A percentile compares a stretch with the other conserved stretches of the same genome.
These are phyloP conservation scores for Pygoscelis antarcticus DNA, from an alignment of 2,113 vertebrate species.

Conservation along the genomic window DNA sequence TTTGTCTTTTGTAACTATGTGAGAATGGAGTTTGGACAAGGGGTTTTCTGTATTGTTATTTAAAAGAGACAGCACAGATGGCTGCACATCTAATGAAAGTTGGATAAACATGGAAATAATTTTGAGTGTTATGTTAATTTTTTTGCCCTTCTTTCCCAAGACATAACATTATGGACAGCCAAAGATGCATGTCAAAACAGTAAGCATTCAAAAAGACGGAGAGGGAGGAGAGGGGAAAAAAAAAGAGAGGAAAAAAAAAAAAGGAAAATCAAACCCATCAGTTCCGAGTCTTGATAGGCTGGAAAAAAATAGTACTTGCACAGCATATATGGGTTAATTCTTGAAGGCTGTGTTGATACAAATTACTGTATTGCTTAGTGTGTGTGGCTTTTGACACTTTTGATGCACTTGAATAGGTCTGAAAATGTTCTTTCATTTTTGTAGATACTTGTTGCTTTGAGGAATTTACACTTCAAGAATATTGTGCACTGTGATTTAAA, in stretches of 20 bases:
- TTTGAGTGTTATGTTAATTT: background rate
- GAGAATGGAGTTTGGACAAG: background rate
- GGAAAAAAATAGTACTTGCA: background rate
- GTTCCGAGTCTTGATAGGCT: background rate
- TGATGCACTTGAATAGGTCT: background rate
- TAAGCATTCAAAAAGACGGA: background rate
- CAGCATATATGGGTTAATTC: background rate
- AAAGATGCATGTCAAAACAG: background rate
- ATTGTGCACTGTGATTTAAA: slow-evolving; percentile 99
- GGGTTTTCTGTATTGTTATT: background rate
- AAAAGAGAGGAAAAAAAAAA: fast-evolving
- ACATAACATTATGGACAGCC: background rate
- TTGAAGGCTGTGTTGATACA: background rate
- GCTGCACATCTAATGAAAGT: background rate
- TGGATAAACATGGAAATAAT: background rate
- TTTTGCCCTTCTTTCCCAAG: background rate
- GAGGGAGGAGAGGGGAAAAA: fast-evolving
- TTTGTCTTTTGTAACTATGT: background rate
- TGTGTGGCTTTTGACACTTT: background rate
- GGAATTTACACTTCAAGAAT: slow-evolving; percentile 98
- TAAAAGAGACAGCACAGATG: background rate
- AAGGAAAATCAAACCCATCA: background rate
- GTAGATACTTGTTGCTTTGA: slow-evolving; percentile 95
- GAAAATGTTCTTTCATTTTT: slow-evolving; percentile 14
- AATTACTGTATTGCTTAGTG: background rate